Evolutionary conservation across 2,797 vertebrate species (phyloP).

Genomic region (Epinephelus coioides): DNA sequence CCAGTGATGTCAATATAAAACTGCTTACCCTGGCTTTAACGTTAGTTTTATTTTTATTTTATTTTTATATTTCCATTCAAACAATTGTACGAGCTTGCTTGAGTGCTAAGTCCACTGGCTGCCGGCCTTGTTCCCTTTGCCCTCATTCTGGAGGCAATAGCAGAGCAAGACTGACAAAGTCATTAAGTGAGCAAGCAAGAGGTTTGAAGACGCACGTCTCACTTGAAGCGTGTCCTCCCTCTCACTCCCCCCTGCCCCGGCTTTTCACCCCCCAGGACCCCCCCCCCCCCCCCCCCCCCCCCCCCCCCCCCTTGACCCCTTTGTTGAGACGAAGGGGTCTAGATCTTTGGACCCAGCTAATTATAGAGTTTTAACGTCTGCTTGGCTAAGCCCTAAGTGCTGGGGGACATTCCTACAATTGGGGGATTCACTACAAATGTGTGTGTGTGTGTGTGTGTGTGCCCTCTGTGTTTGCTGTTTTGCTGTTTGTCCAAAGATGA

Average conservation of each 20-base stretch:
- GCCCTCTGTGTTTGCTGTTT: conserved; percentile 20
- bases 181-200: conserved; percentile 80
- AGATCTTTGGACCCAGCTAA: conserved; percentile 80
- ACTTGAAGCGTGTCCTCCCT: conserved; percentile 65
- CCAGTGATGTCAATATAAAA: no score
- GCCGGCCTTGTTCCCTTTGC: conserved; percentile 41
- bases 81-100: conserved; percentile 13
- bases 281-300: conserved; percentile 57
- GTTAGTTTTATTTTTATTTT: no score
- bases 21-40: no score
- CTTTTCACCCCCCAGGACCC: conserved; percentile 76
- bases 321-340: conserved; percentile 74
- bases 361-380: conserved; percentile 84
- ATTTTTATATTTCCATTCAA: conserved; percentile 12
- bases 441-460: conserved; percentile 2
- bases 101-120: conserved; percentile 11
- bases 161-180: conserved; percentile 64
- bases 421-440: conserved; percentile 53
- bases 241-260: conserved; percentile 47
- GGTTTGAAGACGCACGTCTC: conserved; percentile 66
- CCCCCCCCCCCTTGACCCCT: conserved; percentile 78
- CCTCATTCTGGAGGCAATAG: conserved; percentile 37
- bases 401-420: conserved; percentile 75
- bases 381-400: conserved; percentile 76
- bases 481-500: no score